Evolutionary conservation across 2,797 vertebrate genomes (phyloP).

Genomic region (Coregonus suidteri): DNA sequence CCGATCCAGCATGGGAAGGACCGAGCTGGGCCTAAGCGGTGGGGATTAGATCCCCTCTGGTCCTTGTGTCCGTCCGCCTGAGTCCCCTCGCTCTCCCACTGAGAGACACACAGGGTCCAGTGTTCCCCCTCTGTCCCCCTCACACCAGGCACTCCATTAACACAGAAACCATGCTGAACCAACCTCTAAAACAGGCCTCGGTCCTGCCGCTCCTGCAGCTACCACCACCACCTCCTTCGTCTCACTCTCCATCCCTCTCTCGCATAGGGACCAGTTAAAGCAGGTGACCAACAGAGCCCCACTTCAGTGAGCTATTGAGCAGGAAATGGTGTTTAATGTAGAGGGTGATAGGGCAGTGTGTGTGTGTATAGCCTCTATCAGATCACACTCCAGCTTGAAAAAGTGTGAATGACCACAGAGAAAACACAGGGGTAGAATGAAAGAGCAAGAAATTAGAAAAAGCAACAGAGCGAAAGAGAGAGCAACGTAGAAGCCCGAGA

Average conservation of each 20-base stretch:
- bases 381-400: conserved; percentile 66
- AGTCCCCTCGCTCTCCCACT: conserved; percentile 39
- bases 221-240: conserved; percentile 17
- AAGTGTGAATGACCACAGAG: conserved; percentile 63
- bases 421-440: conserved; percentile 43
- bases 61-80: background rate
- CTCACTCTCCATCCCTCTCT: conserved; percentile 43
- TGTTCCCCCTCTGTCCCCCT: conserved; percentile 57
- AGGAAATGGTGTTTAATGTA: conserved; percentile 57
- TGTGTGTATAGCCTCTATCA: conserved; percentile 36
- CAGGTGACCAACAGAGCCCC: conserved; percentile 59
- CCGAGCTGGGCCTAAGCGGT: conserved; percentile 32
- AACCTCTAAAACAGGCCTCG: conserved; percentile 46
- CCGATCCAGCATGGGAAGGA: conserved; percentile 17
- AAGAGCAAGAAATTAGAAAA: background rate
- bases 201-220: conserved; percentile 11
- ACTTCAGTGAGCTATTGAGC: conserved; percentile 59
- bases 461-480: conserved; percentile 34
- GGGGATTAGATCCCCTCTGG: conserved; percentile 38
- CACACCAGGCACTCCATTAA: conserved; percentile 59
- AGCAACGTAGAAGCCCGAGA: conserved; percentile 27
- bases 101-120: conserved; percentile 65
- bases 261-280: conserved; percentile 63
- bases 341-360: conserved; percentile 36
- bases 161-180: conserved; percentile 63